A percentile compares a stretch with the other conserved stretches of the same genome.
These are phyloP conservation scores for Stichopus chloronotus DNA, from an alignment of 35 echinoderm and acorn worm genomes.

Conservation along the genomic window DNA sequence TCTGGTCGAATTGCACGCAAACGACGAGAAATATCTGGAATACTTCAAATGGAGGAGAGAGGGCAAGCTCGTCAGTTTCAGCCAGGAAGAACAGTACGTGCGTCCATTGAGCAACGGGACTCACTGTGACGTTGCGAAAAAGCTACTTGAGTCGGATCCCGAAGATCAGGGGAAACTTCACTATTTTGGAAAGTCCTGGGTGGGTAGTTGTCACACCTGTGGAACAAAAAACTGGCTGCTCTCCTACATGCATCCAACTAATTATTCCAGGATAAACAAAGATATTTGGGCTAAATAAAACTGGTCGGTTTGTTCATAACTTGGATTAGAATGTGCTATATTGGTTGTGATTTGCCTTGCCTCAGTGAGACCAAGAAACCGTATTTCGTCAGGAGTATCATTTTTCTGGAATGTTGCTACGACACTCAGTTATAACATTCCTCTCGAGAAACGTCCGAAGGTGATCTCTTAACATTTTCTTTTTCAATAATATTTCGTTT, in stretches of 20 bases:
- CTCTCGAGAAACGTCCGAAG: no score
- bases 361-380: no score
- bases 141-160: neutral
- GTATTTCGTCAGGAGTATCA: no score
- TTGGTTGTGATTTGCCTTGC: neutral
- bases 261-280: neutral
- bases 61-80: neutral
- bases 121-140: neutral
- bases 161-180: neutral
- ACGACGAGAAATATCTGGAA: constrained; percentile 47
- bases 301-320: neutral
- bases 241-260: neutral
- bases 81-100: constrained; percentile 28
- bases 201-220: neutral
- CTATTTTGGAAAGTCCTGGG: constrained; percentile 39
- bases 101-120: constrained; percentile 15
- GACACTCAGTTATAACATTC: no score
- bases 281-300: constrained; percentile 20
- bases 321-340: constrained; percentile 9
- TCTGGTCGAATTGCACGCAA: constrained; percentile 2
- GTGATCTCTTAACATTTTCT: no score
- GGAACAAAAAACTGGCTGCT: neutral
- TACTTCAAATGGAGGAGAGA: constrained; percentile 57
- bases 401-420: no score
- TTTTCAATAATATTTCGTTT: no score